Base-by-base conservation (phyloP, 2,888 invertebrate genomes). In the Apotomis betuletana region DNA sequence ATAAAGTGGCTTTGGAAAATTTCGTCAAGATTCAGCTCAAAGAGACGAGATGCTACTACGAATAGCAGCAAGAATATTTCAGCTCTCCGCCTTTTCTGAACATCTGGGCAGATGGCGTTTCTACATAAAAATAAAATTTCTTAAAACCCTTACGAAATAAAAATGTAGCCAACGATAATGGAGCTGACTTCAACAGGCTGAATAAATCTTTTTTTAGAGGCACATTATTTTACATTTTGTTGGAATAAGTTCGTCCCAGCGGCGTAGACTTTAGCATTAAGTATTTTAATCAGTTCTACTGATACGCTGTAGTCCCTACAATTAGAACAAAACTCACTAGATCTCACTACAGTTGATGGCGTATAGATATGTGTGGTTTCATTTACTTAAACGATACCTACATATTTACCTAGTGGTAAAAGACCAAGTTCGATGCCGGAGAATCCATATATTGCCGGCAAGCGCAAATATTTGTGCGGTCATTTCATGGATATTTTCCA, bases 71-170 rank as follows among this genome's bases (percentile, higher is more conserved):
- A 36, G 0, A 51, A 51, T 62, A 36, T 51, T 62, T 62, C 49
- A 51, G 8, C n/a, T n/a, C 49, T 6, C 27, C 62, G 27, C n/a
- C 51, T 10, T 67, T 59, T 59, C 6, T 41, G 38, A 67, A 9
- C 52, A 54, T 63, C 52, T 13, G 12, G 13, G 4, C 44, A 52
- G n/a, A 68, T 60, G 44, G 60, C 59, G n/a, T 68, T 60, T 60
- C 15, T 61, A 36, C 61, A 55, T 61, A 61, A 68, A 68, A 44
- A 54, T 44, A 68, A 44, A 60, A 44, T 54, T 59, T 52, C 41
- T 27, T 15, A 38, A 38, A 59, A n/a, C 41, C 15, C 5, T 12
- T 38, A 6, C 8, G 36, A 41, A 57, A 54, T 13, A 55, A 69
- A 57, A 67, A 3, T 59, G 51, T 62, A 54, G 44, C 36, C 8